A percentile compares a stretch with the other conserved stretches of the same genome.
Conservation (phyloP, 2,888 invertebrate genomes). For the Acanthosepion esculentum region DNA sequence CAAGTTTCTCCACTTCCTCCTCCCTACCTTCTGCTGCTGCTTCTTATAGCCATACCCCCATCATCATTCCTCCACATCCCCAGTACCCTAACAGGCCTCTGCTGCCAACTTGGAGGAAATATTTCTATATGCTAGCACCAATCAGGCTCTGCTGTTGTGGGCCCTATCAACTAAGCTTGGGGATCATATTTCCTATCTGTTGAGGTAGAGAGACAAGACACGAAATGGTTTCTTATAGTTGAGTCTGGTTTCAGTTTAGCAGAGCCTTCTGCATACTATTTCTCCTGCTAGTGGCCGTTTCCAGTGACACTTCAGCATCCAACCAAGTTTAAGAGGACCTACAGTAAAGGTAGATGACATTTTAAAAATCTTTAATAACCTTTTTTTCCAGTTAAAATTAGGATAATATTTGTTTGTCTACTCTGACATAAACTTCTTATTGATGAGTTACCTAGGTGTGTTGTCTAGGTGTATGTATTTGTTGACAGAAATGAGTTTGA, state of each 20-base stretch:
- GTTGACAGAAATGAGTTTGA: neutral
- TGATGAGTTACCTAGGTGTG: neutral
- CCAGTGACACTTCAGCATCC: slow-evolving; percentile 33
- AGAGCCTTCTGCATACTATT: slow-evolving; percentile 33
- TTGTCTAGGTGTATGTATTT: neutral
- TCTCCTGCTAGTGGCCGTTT: slow-evolving; percentile 33
- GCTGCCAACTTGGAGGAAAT: slow-evolving; percentile 33
- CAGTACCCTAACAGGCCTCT: slow-evolving; percentile 23
- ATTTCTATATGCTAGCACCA: slow-evolving; percentile 22
- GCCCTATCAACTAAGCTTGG: slow-evolving; percentile 33
- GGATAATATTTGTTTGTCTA: neutral
- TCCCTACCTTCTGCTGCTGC: neutral
- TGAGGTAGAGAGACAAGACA: slow-evolving; percentile 33
- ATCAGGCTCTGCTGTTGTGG: slow-evolving; percentile 33
- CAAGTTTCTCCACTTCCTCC: neutral
- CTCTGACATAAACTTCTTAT: neutral
- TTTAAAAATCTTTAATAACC: neutral
- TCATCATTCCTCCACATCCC: neutral
- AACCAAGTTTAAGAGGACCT: slow-evolving; percentile 23
- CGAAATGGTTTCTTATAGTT: slow-evolving; percentile 33
- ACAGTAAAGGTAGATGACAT: slow-evolving; percentile 33
- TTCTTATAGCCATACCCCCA: neutral
- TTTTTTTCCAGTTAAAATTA: neutral
- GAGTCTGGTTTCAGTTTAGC: slow-evolving; percentile 33
- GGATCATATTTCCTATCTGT: slow-evolving; percentile 33